Percentiles rank a stretch among this genome's conserved stretches.
Conservation (phyloP, 2,113 vertebrate genomes). For the Parus major region DNA sequence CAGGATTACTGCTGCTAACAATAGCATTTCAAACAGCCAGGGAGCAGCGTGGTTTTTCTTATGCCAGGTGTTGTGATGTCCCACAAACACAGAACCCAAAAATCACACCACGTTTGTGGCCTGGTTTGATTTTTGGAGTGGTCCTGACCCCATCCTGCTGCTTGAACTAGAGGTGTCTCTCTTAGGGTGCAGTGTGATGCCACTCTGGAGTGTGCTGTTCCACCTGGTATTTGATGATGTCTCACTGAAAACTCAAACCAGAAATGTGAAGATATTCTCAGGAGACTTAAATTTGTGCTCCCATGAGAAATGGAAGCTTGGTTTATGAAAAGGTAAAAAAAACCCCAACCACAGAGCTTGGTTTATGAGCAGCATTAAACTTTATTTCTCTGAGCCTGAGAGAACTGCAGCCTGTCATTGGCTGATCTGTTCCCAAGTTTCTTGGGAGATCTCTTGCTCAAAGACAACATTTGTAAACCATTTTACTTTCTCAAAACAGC, state of each 20-base stretch:
- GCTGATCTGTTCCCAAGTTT: too few species aligned
- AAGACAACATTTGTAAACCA: too few species aligned
- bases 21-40: not conserved
- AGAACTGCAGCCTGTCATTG: too few species aligned
- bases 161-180: not conserved
- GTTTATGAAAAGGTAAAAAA: not conserved
- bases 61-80: not conserved
- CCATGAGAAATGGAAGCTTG: not conserved
- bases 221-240: not conserved
- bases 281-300: not conserved
- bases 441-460: too few species aligned
- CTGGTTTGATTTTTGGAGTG: not conserved
- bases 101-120: not conserved
- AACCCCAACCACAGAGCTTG: not conserved
- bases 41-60: not conserved
- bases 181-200: not conserved
- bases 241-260: not conserved
- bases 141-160: not conserved
- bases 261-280: not conserved
- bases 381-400: too few species aligned
- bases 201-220: not conserved
- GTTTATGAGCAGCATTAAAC: not conserved
- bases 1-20: constrained; percentile 48
- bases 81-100: not conserved
- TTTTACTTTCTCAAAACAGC: too few species aligned